Evolutionary conservation across 2,797 vertebrate species (phyloP), one percentile per base, ranked within the genome.

Genomic region (Amazona ochrocephala): DNA sequence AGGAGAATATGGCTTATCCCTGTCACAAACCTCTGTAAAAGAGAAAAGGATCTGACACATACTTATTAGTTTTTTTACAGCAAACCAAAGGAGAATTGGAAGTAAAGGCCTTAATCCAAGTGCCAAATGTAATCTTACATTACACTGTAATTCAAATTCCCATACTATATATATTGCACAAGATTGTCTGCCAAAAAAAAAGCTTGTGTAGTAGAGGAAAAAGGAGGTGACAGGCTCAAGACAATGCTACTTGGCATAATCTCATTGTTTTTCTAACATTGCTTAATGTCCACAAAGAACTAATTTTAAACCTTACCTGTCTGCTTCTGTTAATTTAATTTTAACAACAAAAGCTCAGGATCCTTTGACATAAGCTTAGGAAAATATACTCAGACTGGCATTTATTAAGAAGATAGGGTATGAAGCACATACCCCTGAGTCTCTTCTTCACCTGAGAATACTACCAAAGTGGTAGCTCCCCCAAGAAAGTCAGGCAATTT

Each of bases 91-190:
- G 88, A 91, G 91, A 97, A 85, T 72, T 87, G 93, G 78, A 95
- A 96, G 80, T 73, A 86, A 89, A 79, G 79, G 60, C 82, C 37
- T 19, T 94, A 96, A 96, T 95, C 86, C 81, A 95, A 94, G 79
- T 92, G 88, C 88, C 95, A 96, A 95, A 94, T 96, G 80, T 90
- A 97, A 97, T 96, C 90, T 91, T 92, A 90, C 82, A 73, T 94
- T 96, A 90, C 82, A 82, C 74, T 84, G 41, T 80, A 94, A 91
- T 80, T 90, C 82, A 96, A 96, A 94, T 96, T 66, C 80, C 80
- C 39, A 34, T 87, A 80, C 77, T 91, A 53, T 89, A 72, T 81
- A 90, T 72, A 91, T 71, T 89, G 72, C 70, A 93, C 54, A 94
- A 80, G 82, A 73, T 24, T 75, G 61, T 71, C 81, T 95, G 39